Base-by-base conservation (phyloP, 2,113 vertebrate genomes). In the Ovis canadensis region DNA sequence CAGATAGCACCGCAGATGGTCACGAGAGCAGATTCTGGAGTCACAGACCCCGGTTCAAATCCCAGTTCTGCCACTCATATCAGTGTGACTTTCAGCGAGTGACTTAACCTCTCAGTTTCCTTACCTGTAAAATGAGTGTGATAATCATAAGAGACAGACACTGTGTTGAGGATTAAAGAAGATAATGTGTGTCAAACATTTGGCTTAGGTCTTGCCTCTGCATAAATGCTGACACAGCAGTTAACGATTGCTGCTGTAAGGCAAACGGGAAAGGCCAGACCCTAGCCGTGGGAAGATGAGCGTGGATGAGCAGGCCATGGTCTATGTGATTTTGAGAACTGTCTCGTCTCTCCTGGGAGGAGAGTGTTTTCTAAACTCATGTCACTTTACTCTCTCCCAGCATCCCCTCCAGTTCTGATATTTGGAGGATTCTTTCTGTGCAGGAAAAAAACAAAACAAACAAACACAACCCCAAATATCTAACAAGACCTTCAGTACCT, bases 291-390 rank as follows among this genome's bases (percentile, higher is more conserved):
- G 97, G 92, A 15, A 64, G 92, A 45, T 3, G 31, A 36, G 88
- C 0, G 0, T 3, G 4, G 71, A 29, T 5, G 45, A 62, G 40
- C 31, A 29, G 0, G 40, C 23, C 40, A 1, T 31, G 36, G 36
- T 4, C 80, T 23, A n/a, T 3, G 36, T 6, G 59, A 12, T 16
- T 40, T 21, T 31, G 12, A 11, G 64, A 78, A 50, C 4, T 45
- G 54, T 48, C 82, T 86, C 11, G 0, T 15, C 3, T 40, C 86
- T 84, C 64, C 0, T 1, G 31, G 45, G 86, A 29, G 23, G 52
- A 59, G 19, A 19, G 2, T 25, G 8, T 23, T 52, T 48, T n/a
- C 59, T n/a, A 1, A 85, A 92, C 74, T 11, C 33, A 21, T n/a
- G 13, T 43, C 81, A 3, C 14, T 43, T 74, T 15, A 2, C 57